Evolutionary conservation across 2,797 vertebrate genomes (phyloP).

Genomic region (Myiotriccus ornatus): DNA sequence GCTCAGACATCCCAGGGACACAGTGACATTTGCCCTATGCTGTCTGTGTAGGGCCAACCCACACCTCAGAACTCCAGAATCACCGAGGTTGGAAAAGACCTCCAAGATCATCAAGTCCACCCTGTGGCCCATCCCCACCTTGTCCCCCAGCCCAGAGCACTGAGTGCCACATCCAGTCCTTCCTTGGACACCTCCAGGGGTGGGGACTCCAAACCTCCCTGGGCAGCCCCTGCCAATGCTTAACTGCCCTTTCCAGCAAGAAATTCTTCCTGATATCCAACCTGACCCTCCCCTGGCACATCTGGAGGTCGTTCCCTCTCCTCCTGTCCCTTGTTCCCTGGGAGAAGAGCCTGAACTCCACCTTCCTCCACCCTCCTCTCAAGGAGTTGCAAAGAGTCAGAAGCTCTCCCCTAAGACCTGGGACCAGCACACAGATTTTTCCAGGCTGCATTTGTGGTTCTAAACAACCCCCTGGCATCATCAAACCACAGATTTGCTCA

Average conservation of each 20-base stretch:
- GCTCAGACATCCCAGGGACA: neutral
- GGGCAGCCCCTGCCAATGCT: too few relatives aligned
- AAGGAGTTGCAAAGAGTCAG: neutral
- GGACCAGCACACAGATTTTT: neutral
- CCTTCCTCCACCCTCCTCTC: neutral
- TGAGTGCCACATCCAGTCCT: neutral
- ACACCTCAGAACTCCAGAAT: neutral
- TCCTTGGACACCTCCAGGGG: neutral
- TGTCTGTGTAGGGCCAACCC: neutral
- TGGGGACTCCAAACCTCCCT: neutral
- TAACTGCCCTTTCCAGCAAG: neutral
- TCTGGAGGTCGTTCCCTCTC: neutral
- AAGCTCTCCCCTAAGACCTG: neutral
- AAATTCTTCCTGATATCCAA: neutral
- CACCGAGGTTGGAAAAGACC: neutral
- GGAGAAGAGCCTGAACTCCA: neutral
- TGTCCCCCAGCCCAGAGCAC: neutral
- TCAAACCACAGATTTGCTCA: constrained; percentile 46
- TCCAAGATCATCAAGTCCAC: neutral
- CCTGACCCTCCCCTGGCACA: neutral
- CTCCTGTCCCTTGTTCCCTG: neutral
- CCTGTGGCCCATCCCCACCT: neutral
- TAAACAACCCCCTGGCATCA: constrained; percentile 16
- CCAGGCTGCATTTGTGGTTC: constrained; percentile 5
- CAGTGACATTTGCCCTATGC: rapidly evolving